Evolutionary conservation across 2,113 vertebrate genomes (phyloP).

Genomic region (Spea multiplicata): DNA sequence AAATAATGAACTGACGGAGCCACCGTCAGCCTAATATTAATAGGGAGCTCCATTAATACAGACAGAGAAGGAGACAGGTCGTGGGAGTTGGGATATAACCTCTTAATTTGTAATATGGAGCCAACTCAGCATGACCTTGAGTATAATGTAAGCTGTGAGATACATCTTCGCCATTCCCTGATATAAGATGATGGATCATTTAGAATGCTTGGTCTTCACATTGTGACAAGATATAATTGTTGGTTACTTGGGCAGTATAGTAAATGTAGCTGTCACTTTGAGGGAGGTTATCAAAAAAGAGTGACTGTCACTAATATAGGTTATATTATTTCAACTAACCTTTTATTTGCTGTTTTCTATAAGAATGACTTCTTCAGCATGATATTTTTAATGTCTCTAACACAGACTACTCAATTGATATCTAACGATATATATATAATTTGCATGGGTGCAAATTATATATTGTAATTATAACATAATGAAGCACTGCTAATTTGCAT

Average conservation of each 20-base stretch:
- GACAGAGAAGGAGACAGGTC: constrained; percentile 23
- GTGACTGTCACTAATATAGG: too few relatives aligned
- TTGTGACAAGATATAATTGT: neutral
- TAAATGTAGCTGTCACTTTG: neutral
- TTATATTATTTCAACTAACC: too few relatives aligned
- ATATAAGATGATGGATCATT: neutral
- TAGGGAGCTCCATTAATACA: constrained; percentile 40
- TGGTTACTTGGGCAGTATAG: neutral
- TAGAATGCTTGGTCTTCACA: neutral
- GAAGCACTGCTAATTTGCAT: too few relatives aligned
- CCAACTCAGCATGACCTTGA: constrained; percentile 12
- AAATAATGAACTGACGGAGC: constrained; percentile 46
- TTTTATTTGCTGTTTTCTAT: too few relatives aligned
- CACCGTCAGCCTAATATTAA: constrained; percentile 45
- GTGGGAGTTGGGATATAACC: constrained; percentile 9
- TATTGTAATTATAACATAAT: too few relatives aligned
- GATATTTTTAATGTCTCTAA: too few relatives aligned
- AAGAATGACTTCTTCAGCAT: too few relatives aligned
- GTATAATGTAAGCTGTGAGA: neutral
- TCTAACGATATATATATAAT: too few relatives aligned
- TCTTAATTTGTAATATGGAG: constrained; percentile 18
- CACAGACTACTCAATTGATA: too few relatives aligned
- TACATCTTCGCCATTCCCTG: neutral
- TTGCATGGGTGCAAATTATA: too few relatives aligned
- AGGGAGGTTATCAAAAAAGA: too few relatives aligned